Base-by-base conservation (phyloP, 2,797 vertebrate genomes). In the Myripristis jacobus region DNA sequence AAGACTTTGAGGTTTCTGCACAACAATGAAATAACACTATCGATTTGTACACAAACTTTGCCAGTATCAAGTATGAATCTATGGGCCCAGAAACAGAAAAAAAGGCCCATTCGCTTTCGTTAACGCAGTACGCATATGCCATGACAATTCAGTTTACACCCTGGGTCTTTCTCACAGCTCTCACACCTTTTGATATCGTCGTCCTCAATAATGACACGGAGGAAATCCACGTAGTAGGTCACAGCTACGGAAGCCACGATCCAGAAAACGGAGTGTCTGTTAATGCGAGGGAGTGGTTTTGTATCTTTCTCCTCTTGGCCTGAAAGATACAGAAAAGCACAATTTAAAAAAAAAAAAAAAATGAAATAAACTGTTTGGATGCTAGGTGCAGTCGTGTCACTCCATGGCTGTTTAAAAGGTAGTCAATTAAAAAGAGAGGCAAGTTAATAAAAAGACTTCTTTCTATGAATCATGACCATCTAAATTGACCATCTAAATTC, bases 241-340 rank as follows among this genome's bases (percentile, higher is more conserved):
- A 97, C 90, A 62, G 86, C 87, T 55, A 96, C 73, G 0, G 96
- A 96, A 2, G 96, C 92, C 88, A 96, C 56, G 56, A 99, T 96
- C 98, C 98, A 99, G 92, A 98, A 98, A 4, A 97, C 80, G 4
- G 96, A 96, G 87, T 99, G 98, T 75, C 94, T 89, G 85, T 99
- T 98, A 65, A 98, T 80, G 79, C 96, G 95, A 65, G 94, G 91
- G 27, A 95, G 93, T 41, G 96, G 94, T 75, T 94, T 95, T 25
- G 80, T 89, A 48, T 96, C 94, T 83, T 93, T 91, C 82, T 92
- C 88, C 73, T 94, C 95, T 90, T 92, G 73, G 90, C 94, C 94
- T 94, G 70, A 78, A 89, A 79, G 34, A 47, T 27, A n/a, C 73
- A 1, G 31, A 3, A 66, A 4, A 53, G 22, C 34, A n/a, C 4